Base-by-base conservation (phyloP, 1,140 invertebrate species). In the Caenorhabditis inopinata region DNA sequence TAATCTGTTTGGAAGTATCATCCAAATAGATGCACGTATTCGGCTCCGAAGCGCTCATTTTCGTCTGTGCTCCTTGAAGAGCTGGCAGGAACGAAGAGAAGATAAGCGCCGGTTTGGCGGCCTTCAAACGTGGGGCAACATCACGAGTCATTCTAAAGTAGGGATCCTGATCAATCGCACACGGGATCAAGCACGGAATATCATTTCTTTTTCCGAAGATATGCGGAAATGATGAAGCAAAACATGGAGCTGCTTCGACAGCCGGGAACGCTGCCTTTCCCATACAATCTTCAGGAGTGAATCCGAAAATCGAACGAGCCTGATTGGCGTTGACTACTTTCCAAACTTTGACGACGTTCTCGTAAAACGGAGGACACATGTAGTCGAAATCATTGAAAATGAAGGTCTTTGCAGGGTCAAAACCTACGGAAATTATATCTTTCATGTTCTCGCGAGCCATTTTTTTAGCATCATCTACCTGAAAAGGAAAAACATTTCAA, bases 111-210 rank as follows among this genome's bases (percentile, higher is more conserved):
- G 97, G 97, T 89, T 99, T 99, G 0, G 92, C 92, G 87, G 92
- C 93, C 23, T 93, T 94, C 14, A 99, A 90, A 78, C 92, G 92
- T 0, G 96, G 96, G 0, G 96, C 94, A 21, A 98, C 95, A 90
- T 99, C 97, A 79, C 97, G 91, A 0, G 95, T 96, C 96, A 99
- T 97, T 77, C 97, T 92, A 89, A 99, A 99, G 89, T 98, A 99
- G 0, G 97, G 97, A 90, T 99, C 97, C 92, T 99, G 97, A 92
- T 99, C 97, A 86, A 99, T 99, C 32, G 96, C 97, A 90, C 96
- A 99, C 0, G 97, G 97, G 83, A 99, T 97, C 1, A 99, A 90
- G 87, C 95, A 97, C 5, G 93, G 93, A 74, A 95, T 91, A 88
- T 95, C 94, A 73, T 92, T 92, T 76, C 92, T 91, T 2, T 91